Evolutionary conservation across 35 echinoderm and acorn worm genomes (phyloP).

Genomic region (Acanthaster planci): DNA sequence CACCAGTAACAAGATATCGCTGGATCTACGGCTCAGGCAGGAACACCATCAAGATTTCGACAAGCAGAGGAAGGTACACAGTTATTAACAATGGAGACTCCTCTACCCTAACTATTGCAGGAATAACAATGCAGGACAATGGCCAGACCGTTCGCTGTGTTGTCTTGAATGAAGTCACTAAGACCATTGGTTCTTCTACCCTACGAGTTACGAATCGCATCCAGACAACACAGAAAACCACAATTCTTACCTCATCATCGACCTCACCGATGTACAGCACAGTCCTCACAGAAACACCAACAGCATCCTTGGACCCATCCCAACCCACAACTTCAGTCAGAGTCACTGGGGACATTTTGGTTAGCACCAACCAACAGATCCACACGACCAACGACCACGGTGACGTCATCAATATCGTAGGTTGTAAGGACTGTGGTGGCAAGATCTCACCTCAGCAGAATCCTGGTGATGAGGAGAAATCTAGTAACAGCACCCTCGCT

Average conservation of each 20-base stretch:
- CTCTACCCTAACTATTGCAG: constrained; percentile 17
- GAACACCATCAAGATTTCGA: neutral
- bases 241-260: neutral
- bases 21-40: constrained; percentile 11
- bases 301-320: too few relatives aligned
- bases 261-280: neutral
- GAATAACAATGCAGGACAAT: constrained; percentile 11
- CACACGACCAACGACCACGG: neutral
- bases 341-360: neutral
- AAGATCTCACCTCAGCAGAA: neutral
- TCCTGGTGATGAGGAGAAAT: neutral
- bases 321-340: neutral
- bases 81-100: neutral
- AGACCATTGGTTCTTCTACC: neutral
- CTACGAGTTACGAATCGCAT: neutral
- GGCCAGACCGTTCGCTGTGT: constrained; percentile 8
- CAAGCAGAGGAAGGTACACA: neutral
- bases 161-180: constrained; percentile 2
- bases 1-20: constrained; percentile 2
- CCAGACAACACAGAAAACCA: neutral
- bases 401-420: neutral
- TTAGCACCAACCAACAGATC: neutral
- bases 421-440: neutral
- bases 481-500: neutral
- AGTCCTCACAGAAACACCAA: neutral